Evolutionary conservation across 37 sponge, comb jelly and placozoan species (phyloP), one percentile per base, ranked within the genome.

Genomic region (Aplysina aerophoba): DNA sequence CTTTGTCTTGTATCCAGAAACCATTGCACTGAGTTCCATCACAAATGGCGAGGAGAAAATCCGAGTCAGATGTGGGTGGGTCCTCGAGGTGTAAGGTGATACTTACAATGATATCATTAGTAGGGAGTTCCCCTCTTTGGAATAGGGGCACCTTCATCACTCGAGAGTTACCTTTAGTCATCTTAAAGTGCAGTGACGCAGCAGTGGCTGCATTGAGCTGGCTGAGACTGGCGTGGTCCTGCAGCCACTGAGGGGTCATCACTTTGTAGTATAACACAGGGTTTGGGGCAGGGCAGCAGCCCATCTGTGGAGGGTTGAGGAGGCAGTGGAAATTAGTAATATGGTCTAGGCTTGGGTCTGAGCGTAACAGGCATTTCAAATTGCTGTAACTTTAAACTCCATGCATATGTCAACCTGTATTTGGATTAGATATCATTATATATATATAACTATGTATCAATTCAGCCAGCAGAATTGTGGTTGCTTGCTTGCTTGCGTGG

Each of bases 1-100:
- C 89, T 20, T n/a, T 59, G 24, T 40, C 68, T 28, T 89, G 86
- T 38, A 83, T 85, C 22, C 84, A 89, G n/a, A 84, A 68, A 61
- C 61, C 89, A 33, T 73, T 92, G 27, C 63, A 84, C 27, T 80
- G 69, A 31, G 89, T 22, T 50, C 54, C 54, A 75, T 75, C 78
- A 75, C 78, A 75, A 24, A 75, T 40, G n/a, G n/a, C 21, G 12
- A 40, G 4, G 44, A 50, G 24, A 75, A 24, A 44, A 21, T 75
- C 78, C 13, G 78, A 75, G 41, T 75, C 78, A 14, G 53, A 19
- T 21, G 78, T 75, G 37, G 78, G 78, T 50, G 78, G 78, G 54
- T 75, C 78, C 13, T 36, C 41, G 40, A 75, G 54, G 54, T 50
- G 40, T 40, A 75, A 17, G 22, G 37, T 75, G 44, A 75, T 41